Conservation (phyloP, 2,888 invertebrate genomes). For the Opisthograptis luteolata region DNA sequence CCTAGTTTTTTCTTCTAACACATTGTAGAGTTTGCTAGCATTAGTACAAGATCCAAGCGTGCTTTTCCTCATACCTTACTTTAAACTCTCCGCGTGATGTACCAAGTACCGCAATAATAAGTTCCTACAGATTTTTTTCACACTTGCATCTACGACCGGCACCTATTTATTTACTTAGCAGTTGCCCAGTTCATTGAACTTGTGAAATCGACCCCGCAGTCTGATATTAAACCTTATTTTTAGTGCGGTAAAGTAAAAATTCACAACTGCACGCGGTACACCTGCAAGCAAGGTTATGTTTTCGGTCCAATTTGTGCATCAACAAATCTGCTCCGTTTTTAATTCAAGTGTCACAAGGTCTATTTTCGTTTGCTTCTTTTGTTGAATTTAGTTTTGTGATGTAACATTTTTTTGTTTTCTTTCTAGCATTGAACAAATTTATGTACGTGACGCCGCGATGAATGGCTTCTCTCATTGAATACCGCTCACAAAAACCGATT, state of each 20-base stretch:
- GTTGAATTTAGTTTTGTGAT: slow-evolving; percentile 11
- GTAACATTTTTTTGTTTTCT: no score
- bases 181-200: slow-evolving; percentile 68
- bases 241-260: slow-evolving; percentile 11
- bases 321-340: slow-evolving; percentile 7
- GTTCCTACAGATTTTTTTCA: slow-evolving; percentile 49
- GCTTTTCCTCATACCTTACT: slow-evolving; percentile 1
- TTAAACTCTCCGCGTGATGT: slow-evolving; percentile 4
- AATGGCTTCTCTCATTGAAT: slow-evolving; percentile 49
- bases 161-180: slow-evolving; percentile 73
- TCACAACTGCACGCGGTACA: slow-evolving; percentile 1
- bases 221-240: slow-evolving; percentile 20
- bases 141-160: slow-evolving; percentile 58
- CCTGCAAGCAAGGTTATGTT: slow-evolving; percentile 8
- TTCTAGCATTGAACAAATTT: slow-evolving; percentile 44
- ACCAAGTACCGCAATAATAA: slow-evolving; percentile 48
- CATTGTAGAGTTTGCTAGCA: no score
- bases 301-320: slow-evolving; percentile 11
- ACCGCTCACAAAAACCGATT: slow-evolving; percentile 57
- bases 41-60: background rate
- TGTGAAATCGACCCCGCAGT: slow-evolving; percentile 24
- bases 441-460: slow-evolving; percentile 59
- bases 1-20: no score
- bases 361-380: slow-evolving; percentile 10
- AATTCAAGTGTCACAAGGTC: slow-evolving; percentile 26